phyloP scores from a whole-genome alignment of 2,888 invertebrate genomes.

The Acrobeloides nanus region DNA sequence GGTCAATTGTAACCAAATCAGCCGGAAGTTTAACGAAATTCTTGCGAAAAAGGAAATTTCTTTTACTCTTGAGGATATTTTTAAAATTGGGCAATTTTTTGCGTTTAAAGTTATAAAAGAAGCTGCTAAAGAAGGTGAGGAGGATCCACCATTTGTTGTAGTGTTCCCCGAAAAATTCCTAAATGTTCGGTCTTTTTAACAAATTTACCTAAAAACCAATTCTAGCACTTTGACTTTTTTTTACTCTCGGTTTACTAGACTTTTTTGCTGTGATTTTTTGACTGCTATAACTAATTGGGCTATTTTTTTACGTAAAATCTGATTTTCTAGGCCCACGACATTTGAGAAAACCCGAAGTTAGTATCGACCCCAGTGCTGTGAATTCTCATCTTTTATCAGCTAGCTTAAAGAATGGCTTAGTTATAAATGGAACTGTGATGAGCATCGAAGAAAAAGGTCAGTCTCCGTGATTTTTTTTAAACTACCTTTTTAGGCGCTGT shows the following conservation, averaged over 20 bases:
- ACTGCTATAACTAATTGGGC: not conserved
- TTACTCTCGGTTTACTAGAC: too few species aligned
- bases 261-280: too few species aligned
- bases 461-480: conserved; percentile 1
- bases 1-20: conserved; percentile 23
- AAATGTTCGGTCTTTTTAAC: too few species aligned
- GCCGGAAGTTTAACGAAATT: conserved; percentile 13
- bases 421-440: conserved; percentile 33
- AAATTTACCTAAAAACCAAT: too few species aligned
- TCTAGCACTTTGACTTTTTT: too few species aligned
- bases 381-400: conserved; percentile 41
- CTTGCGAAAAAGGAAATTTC: conserved; percentile 7
- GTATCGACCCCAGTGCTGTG: conserved; percentile 19
- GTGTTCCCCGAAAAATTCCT: too few species aligned
- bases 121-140: not conserved
- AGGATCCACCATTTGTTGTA: too few species aligned
- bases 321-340: too few species aligned
- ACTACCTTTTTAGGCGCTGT: conserved; percentile 31
- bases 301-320: too few species aligned
- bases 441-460: conserved; percentile 50
- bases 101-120: conserved; percentile 28
- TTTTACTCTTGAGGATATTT: conserved; percentile 37
- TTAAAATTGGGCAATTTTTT: conserved; percentile 40
- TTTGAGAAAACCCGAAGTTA: conserved; percentile 24
- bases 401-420: conserved; percentile 30